Conservation (phyloP, 2,113 vertebrate species). For the Astur gentilis region DNA sequence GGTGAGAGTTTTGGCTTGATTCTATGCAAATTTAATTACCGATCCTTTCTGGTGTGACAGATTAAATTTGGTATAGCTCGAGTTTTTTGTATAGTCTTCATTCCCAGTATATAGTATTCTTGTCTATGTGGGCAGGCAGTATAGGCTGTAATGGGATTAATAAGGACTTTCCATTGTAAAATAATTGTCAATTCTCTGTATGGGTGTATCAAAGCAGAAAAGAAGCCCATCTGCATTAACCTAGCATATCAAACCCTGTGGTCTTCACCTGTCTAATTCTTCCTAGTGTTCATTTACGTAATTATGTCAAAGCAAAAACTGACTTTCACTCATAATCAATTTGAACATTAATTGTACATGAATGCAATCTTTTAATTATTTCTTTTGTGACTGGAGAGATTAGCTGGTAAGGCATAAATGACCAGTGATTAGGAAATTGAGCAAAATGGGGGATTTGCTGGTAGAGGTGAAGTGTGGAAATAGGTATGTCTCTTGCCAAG, state of each 20-base stretch:
- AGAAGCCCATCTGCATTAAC: background rate
- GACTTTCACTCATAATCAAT: background rate
- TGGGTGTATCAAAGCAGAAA: background rate
- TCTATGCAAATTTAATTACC: background rate
- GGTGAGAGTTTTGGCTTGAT: background rate
- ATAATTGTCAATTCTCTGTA: background rate
- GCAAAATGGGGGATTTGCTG: background rate
- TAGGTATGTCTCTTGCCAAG: background rate
- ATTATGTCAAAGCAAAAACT: slow-evolving; percentile 23
- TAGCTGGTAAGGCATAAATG: background rate
- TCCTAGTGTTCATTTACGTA: slow-evolving; percentile 9
- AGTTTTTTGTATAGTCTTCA: background rate
- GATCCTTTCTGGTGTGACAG: background rate
- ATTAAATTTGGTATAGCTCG: background rate
- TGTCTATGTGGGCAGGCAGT: background rate
- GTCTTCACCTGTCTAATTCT: slow-evolving; percentile 10
- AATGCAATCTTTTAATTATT: background rate
- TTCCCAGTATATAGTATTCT: background rate
- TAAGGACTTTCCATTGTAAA: background rate
- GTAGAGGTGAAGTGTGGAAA: background rate
- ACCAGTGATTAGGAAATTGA: background rate
- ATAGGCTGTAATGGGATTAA: background rate
- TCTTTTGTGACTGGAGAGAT: background rate
- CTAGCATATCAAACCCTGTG: background rate
- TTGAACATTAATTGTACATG: slow-evolving; percentile 6